Evolutionary conservation across 2,113 vertebrate species (phyloP).

Genomic region (Macaca mulatta): DNA sequence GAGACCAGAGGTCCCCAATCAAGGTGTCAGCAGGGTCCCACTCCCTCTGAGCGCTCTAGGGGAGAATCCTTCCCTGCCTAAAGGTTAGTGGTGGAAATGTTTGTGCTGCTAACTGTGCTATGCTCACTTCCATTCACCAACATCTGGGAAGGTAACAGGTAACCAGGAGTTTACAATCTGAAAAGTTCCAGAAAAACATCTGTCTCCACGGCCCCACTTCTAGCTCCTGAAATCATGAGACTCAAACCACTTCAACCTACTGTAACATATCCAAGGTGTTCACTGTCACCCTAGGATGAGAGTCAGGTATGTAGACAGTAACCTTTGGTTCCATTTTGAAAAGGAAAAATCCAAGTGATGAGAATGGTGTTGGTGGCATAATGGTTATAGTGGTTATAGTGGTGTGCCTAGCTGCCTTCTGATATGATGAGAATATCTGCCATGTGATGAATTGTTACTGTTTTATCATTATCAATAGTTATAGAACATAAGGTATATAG

Average conservation of each 20-base stretch:
- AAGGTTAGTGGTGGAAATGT: not conserved
- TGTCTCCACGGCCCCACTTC: not conserved
- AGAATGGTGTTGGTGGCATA: not conserved
- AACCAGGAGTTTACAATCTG: not conserved
- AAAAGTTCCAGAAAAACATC: not conserved
- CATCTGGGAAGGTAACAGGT: not conserved
- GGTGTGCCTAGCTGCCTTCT: not conserved
- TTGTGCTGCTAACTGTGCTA: not conserved
- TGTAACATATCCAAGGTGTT: not conserved
- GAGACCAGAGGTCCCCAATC: not conserved
- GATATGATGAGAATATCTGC: not conserved
- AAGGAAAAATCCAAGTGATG: not conserved
- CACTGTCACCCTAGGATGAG: not conserved
- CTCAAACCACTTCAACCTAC: not conserved
- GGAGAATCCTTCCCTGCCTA: not conserved
- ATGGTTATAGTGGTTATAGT: too few relatives aligned
- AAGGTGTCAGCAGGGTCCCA: not conserved
- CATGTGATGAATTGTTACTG: not conserved
- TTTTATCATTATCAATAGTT: not conserved
- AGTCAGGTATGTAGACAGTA: not conserved
- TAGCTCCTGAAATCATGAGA: not conserved
- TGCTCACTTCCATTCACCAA: not conserved
- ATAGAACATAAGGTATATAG: not conserved
- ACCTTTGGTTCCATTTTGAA: not conserved
- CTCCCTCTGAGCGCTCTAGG: not conserved